Conservation (phyloP, 2,888 invertebrate species). For the Lasiommata megera region DNA sequence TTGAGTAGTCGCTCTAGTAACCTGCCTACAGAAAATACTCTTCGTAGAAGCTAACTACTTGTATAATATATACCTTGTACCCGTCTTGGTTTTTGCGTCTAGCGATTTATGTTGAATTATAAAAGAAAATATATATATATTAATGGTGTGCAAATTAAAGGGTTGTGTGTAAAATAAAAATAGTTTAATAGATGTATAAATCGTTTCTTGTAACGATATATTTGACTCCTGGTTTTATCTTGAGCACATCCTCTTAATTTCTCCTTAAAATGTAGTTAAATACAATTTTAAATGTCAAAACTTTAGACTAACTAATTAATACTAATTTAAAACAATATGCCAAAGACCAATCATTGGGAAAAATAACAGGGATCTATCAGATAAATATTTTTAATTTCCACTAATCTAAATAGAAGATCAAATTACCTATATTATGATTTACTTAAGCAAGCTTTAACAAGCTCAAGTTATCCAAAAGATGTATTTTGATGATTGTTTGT, state of each 20-base stretch:
- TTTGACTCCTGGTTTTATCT: conserved; percentile 42
- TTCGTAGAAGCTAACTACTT: conserved; percentile 55
- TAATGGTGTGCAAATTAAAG: conserved; percentile 80
- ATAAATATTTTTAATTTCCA: conserved; percentile 64
- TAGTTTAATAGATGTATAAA: conserved; percentile 72
- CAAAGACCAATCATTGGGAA: conserved; percentile 77
- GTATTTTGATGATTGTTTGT: conserved; percentile 63
- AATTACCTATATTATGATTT: conserved; percentile 37
- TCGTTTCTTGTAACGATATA: conserved; percentile 59
- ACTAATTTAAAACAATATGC: conserved; percentile 64
- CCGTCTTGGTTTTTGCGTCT: conserved; percentile 44
- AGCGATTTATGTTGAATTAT: conserved; percentile 57
- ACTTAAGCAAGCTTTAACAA: conserved; percentile 56
- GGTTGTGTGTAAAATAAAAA: conserved; percentile 81
- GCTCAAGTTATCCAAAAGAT: conserved; percentile 52
- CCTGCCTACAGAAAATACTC: conserved; percentile 51
- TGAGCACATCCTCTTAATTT: conserved; percentile 48
- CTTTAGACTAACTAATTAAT: conserved; percentile 57
- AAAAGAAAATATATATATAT: conserved; percentile 57
- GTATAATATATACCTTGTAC: conserved; percentile 43
- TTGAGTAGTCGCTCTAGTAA: conserved; percentile 73
- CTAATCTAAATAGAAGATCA: conserved; percentile 46
- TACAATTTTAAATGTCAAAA: conserved; percentile 41
- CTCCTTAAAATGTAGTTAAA: conserved; percentile 21
- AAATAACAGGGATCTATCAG: conserved; percentile 71